phyloP scores from a whole-genome alignment of 2,888 invertebrate species.

The Candidula unifasciata region DNA sequence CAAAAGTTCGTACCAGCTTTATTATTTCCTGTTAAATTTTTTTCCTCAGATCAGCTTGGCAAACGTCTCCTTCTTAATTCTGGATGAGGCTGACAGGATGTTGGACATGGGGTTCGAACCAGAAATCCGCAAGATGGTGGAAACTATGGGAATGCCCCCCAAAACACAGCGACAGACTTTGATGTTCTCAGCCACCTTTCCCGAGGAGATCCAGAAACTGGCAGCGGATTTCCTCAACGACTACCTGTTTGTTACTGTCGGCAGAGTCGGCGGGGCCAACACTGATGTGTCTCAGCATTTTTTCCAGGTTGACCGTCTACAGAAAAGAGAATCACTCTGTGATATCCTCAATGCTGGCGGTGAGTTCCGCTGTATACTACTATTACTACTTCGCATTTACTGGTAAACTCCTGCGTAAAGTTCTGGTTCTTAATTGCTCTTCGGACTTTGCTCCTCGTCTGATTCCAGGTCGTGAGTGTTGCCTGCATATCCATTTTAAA shows the following conservation, averaged over 20 bases:
- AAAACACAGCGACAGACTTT: constrained; percentile 80
- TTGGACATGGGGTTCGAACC: constrained; percentile 85
- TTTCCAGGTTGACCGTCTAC: constrained; percentile 81
- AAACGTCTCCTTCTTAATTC: constrained; percentile 83
- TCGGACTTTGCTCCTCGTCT: too few relatives aligned
- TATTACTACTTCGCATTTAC: too few relatives aligned
- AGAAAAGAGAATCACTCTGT: constrained; percentile 86
- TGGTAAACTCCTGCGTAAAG: too few relatives aligned
- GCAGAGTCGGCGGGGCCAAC: constrained; percentile 95
- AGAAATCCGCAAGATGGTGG: constrained; percentile 72
- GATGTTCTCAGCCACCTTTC: constrained; percentile 89
- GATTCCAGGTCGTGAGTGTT: too few relatives aligned
- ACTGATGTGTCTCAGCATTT: constrained; percentile 90
- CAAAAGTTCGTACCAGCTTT: neutral
- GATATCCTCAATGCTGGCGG: constrained; percentile 81
- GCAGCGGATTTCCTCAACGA: constrained; percentile 87
- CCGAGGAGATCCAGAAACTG: constrained; percentile 85
- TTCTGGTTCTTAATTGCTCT: too few relatives aligned
- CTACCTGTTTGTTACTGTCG: constrained; percentile 92
- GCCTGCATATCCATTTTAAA: too few relatives aligned
- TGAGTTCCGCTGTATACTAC: constrained; percentile 57
- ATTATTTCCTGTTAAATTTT: constrained; percentile 5
- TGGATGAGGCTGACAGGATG: constrained; percentile 91
- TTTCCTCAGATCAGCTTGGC: constrained; percentile 79
- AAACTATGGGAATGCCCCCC: constrained; percentile 71